Percentiles rank a stretch among this genome's conserved stretches.
These are phyloP conservation scores for Anguilla rostrata DNA, from an alignment of 2,113 vertebrate species.

Conservation along the genomic window DNA sequence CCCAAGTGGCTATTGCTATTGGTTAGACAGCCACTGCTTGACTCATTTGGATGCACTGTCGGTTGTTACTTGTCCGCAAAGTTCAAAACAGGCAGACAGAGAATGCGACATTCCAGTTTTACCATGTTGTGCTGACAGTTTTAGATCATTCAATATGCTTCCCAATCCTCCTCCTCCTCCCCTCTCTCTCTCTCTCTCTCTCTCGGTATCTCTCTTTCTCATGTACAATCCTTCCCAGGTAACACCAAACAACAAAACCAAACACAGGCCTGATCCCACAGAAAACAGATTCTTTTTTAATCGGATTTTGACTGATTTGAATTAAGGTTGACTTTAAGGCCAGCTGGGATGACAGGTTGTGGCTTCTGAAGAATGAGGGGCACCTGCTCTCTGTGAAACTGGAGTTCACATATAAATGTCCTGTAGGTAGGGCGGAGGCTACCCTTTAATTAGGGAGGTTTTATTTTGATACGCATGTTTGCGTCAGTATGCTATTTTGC, in stretches of 20 bases:
- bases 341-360: constrained; percentile 46
- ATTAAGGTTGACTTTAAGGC: constrained; percentile 13
- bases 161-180: neutral
- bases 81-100: neutral
- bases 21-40: neutral
- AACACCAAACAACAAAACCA: constrained; percentile 62
- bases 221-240: constrained; percentile 48
- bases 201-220: no score
- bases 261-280: constrained; percentile 46
- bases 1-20: neutral
- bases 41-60: neutral
- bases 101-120: neutral
- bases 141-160: neutral
- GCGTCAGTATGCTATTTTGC: neutral
- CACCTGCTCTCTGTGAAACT: neutral
- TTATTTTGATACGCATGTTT: neutral
- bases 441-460: neutral
- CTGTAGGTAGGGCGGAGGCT: neutral
- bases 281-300: constrained; percentile 35
- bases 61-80: neutral
- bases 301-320: neutral
- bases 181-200: no score
- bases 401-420: neutral
- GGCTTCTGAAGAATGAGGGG: constrained; percentile 20
- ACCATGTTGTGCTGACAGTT: neutral